A percentile compares a stretch with the other conserved stretches of the same genome.
These are phyloP conservation scores for Protonibea diacanthus DNA, from an alignment of 2,797 vertebrate species.

Conservation along the genomic window DNA sequence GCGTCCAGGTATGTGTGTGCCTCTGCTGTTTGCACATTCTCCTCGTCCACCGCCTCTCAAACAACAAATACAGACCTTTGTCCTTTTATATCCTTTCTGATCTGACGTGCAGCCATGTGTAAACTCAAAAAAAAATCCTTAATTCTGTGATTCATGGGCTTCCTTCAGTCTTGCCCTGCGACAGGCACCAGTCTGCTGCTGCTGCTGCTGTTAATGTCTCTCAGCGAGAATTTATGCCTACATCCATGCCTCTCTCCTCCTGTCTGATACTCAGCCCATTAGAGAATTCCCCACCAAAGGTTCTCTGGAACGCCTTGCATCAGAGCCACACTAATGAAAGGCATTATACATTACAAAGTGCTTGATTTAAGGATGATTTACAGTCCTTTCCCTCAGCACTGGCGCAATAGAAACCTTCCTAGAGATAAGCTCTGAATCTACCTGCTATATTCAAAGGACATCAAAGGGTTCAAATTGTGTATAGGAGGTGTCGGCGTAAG, in stretches of 20 bases:
- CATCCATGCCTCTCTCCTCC: constrained; percentile 67
- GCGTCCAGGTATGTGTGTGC: not conserved
- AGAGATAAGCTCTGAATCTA: constrained; percentile 74
- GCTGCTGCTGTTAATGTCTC: constrained; percentile 74
- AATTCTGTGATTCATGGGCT: constrained; percentile 75
- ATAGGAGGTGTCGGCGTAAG: constrained; percentile 53
- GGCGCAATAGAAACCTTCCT: constrained; percentile 61
- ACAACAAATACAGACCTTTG: constrained; percentile 58
- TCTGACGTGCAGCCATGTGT: constrained; percentile 65
- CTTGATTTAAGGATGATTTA: constrained; percentile 85
- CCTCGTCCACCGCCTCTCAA: constrained; percentile 15
- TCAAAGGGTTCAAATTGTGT: constrained; percentile 79
- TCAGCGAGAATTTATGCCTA: constrained; percentile 78
- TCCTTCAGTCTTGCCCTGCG: constrained; percentile 59
- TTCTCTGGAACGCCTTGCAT: constrained; percentile 71
- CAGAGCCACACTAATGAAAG: constrained; percentile 83
- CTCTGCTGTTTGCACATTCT: constrained; percentile 35
- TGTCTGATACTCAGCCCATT: constrained; percentile 73
- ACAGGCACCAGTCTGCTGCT: constrained; percentile 70
- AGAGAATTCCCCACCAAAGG: constrained; percentile 76
- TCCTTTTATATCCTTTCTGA: constrained; percentile 65
- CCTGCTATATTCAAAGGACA: constrained; percentile 78
- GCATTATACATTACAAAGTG: constrained; percentile 85
- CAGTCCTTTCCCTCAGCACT: constrained; percentile 59
- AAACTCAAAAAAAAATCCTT: constrained; percentile 66